A percentile compares a stretch with the other conserved stretches of the same genome.
These are phyloP conservation scores for Perognathus longimembris DNA, from an alignment of 2,113 vertebrate genomes.

Conservation along the genomic window DNA sequence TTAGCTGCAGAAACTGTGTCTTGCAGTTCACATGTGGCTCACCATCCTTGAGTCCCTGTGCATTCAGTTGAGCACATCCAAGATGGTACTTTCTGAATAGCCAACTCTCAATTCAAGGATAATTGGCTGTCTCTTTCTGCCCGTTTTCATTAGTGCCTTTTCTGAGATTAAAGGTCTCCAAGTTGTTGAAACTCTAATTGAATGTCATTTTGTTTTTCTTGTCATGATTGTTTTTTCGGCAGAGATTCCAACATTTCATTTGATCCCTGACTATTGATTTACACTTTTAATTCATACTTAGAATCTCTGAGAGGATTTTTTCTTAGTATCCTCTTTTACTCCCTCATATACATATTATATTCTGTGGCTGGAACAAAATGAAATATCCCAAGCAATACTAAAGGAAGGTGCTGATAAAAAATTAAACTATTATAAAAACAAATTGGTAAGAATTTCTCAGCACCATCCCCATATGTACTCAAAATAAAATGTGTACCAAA, in stretches of 20 bases:
- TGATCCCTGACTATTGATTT: not conserved
- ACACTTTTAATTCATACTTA: not conserved
- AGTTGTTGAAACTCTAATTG: not conserved
- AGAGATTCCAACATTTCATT: not conserved
- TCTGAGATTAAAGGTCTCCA: not conserved
- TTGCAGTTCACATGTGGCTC: not conserved
- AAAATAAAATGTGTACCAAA: too few relatives aligned
- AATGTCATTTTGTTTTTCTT: not conserved
- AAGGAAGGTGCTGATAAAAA: not conserved
- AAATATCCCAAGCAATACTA: constrained; percentile 35
- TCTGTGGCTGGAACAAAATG: not conserved
- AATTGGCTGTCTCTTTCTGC: not conserved
- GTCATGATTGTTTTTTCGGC: not conserved
- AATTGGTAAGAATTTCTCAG: not conserved
- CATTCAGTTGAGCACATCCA: not conserved
- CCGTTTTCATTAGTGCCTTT: not conserved
- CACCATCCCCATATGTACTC: not conserved
- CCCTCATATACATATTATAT: not conserved
- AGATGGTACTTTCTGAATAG: not conserved
- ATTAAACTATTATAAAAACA: not conserved
- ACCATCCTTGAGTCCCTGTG: not conserved
- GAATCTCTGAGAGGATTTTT: not conserved
- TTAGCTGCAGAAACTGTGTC: constrained; percentile 29
- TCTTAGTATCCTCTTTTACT: not conserved
- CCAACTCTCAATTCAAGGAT: not conserved